Percentiles rank a stretch among this genome's conserved stretches.
These are phyloP conservation scores for Drosophila erecta DNA, from an alignment of 1,140 invertebrate genomes.

Conservation along the genomic window DNA sequence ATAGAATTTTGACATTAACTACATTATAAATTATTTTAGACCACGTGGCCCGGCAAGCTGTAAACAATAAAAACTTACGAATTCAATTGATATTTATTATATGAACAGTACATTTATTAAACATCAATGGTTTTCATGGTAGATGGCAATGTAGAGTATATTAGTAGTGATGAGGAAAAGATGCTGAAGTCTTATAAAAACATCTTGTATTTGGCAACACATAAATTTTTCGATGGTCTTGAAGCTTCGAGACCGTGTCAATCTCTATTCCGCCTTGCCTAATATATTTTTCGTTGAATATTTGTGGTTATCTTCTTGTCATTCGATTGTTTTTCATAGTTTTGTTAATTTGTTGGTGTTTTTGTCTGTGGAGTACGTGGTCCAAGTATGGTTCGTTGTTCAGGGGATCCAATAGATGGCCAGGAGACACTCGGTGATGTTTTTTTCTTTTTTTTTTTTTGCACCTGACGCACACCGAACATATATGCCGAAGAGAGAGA, in stretches of 20 bases:
- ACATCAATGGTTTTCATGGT: background rate
- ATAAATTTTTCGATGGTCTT: background rate
- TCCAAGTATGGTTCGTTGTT: constrained; percentile 29
- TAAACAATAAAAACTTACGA: background rate
- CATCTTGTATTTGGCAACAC: too few relatives aligned
- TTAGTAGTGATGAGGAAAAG: too few relatives aligned
- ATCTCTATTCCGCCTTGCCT: too few relatives aligned
- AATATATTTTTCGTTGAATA: background rate
- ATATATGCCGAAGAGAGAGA: too few relatives aligned
- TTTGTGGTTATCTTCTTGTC: constrained; percentile 7
- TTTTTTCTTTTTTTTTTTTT: constrained; percentile 8
- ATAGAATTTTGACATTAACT: constrained; percentile 3
- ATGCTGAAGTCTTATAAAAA: too few relatives aligned
- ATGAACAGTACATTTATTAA: background rate
- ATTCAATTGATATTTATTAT: too few relatives aligned
- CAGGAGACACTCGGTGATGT: constrained; percentile 1
- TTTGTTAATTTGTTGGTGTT: background rate
- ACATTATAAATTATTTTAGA: background rate
- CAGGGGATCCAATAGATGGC: background rate
- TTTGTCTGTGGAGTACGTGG: constrained; percentile 16
- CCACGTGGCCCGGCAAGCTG: too few relatives aligned
- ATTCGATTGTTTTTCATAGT: constrained; percentile 6
- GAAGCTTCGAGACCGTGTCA: background rate
- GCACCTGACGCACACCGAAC: constrained; percentile 34
- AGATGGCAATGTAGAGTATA: too few relatives aligned